phyloP scores from a whole-genome alignment of 64 coral and sea anemone species.

The Stichodactyla helianthus region DNA sequence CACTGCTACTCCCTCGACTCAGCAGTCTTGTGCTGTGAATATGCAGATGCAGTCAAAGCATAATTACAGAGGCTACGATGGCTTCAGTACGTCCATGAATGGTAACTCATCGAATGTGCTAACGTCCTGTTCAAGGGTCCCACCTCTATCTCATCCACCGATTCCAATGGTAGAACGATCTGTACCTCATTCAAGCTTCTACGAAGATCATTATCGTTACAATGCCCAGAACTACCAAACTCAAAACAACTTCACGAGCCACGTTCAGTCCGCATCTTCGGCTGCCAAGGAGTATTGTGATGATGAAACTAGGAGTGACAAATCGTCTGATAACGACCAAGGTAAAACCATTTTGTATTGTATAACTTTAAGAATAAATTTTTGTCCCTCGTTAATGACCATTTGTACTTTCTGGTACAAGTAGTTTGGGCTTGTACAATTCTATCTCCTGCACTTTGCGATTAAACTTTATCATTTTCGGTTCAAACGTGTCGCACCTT shows the following conservation, averaged over 20 bases:
- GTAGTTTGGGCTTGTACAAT: neutral
- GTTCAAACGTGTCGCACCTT: neutral
- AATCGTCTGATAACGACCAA: conserved; percentile 17
- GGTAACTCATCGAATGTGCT: neutral
- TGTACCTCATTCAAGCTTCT: conserved; percentile 1
- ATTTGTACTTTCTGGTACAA: neutral
- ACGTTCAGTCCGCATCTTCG: neutral
- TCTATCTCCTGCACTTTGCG: neutral
- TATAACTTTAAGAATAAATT: neutral
- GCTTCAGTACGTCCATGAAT: neutral
- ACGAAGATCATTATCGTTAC: neutral
- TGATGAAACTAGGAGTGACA: conserved; percentile 1
- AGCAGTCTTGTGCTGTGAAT: neutral
- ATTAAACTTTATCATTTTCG: neutral
- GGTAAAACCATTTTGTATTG: neutral
- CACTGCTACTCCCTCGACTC: neutral
- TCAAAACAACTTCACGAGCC: neutral
- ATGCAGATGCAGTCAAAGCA: neutral
- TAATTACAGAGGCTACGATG: conserved; percentile 8
- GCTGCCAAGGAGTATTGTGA: neutral
- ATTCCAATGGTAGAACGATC: conserved; percentile 4
- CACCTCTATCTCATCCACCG: conserved; percentile 32
- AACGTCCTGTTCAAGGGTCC: neutral
- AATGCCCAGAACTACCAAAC: neutral
- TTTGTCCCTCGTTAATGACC: neutral